Evolutionary conservation across 2,797 vertebrate species (phyloP).

Genomic region (Coranthus polyacanthus): DNA sequence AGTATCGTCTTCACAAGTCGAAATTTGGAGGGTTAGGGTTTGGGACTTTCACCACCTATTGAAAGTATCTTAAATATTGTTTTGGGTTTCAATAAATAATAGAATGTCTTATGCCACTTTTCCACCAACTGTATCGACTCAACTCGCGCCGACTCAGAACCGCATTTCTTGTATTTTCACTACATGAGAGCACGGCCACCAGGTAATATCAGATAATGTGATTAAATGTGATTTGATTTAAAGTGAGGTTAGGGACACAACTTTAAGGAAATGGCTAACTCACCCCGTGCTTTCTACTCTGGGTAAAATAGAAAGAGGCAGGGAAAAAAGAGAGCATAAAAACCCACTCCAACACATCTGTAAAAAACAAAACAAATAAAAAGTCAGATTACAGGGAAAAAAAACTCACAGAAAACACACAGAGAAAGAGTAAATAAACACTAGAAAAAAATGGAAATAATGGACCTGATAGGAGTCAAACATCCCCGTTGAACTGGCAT

Average conservation of each 20-base stretch:
- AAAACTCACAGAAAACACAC: slow-evolving; percentile 11
- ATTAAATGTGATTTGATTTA: background rate
- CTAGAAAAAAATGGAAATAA: background rate
- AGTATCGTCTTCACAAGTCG: no score
- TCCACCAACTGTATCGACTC: no score
- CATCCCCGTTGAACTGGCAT: slow-evolving; percentile 93
- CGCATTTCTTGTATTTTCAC: no score
- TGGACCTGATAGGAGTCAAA: slow-evolving; percentile 94
- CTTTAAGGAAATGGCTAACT: slow-evolving; percentile 52
- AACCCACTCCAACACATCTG: slow-evolving; percentile 95
- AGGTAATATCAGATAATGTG: no score
- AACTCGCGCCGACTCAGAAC: no score
- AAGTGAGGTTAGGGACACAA: background rate
- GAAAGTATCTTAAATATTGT: no score
- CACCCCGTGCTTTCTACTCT: slow-evolving; percentile 92
- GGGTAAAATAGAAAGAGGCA: slow-evolving; percentile 92
- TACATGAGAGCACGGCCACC: no score
- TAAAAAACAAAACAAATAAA: slow-evolving; percentile 40
- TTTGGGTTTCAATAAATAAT: no score
- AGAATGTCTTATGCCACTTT: no score
- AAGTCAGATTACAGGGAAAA: slow-evolving; percentile 18
- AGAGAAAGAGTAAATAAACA: slow-evolving; percentile 3
- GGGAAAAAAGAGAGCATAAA: slow-evolving; percentile 87
- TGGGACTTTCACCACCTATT: no score
- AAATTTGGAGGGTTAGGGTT: no score